Evolutionary conservation across 2,113 vertebrate species (phyloP).

Genomic region (Alligator mississippiensis): DNA sequence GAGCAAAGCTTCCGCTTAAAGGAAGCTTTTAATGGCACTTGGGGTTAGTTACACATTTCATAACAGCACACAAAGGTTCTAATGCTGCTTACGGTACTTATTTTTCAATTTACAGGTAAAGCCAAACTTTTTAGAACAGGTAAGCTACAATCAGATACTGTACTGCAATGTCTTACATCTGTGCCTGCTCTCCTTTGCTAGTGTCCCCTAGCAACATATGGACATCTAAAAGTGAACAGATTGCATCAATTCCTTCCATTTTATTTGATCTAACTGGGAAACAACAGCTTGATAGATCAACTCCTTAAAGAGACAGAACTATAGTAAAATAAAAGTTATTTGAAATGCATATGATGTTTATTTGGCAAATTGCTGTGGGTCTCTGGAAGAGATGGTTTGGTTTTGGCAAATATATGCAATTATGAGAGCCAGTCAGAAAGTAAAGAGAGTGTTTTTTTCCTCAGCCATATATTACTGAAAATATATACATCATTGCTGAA

Average conservation of each 20-base stretch:
- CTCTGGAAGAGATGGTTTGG: too few relatives aligned
- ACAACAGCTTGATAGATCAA: too few relatives aligned
- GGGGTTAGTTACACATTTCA: not conserved
- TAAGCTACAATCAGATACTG: not conserved
- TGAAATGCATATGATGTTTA: too few relatives aligned
- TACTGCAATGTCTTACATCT: not conserved
- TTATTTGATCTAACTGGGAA: not conserved
- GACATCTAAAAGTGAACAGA: not conserved
- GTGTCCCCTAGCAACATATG: not conserved
- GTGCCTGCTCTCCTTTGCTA: not conserved
- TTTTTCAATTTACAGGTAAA: not conserved
- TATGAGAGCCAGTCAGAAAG: too few relatives aligned
- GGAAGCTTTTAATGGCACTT: not conserved
- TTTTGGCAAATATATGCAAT: too few relatives aligned
- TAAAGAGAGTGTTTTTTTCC: too few relatives aligned
- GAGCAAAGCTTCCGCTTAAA: not conserved
- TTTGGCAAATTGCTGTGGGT: too few relatives aligned
- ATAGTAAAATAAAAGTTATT: too few relatives aligned
- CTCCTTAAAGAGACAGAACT: too few relatives aligned
- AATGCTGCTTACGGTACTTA: not conserved
- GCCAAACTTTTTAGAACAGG: not conserved
- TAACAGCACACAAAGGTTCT: not conserved
- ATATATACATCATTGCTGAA: too few relatives aligned
- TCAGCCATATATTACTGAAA: too few relatives aligned
- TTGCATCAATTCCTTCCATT: not conserved